Evolutionary conservation across 2,113 vertebrate species (phyloP).

Genomic region (Bucco capensis): DNA sequence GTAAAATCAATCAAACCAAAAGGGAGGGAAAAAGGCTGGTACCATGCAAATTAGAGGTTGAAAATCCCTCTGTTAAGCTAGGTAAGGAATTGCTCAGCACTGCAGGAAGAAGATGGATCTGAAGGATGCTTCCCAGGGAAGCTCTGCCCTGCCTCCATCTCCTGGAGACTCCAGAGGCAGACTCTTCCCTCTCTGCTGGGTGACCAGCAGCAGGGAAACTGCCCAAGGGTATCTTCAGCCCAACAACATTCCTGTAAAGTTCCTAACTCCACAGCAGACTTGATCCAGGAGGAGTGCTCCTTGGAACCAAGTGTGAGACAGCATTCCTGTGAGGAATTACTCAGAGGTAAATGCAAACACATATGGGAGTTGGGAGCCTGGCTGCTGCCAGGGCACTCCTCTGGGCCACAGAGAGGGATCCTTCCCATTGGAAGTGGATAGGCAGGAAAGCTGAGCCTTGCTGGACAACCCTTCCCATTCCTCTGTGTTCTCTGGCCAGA

Average conservation of each 20-base stretch:
- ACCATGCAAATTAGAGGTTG: background rate
- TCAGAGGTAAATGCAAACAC: background rate
- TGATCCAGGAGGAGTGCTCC: background rate
- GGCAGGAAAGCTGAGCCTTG: background rate
- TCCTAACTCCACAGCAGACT: background rate
- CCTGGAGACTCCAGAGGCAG: background rate
- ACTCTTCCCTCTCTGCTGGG: background rate
- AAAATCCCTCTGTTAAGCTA: background rate
- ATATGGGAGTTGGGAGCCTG: background rate
- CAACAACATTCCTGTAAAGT: background rate
- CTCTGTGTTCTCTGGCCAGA: background rate
- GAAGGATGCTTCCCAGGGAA: background rate
- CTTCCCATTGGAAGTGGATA: background rate
- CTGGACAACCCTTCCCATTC: slow-evolving; percentile 3
- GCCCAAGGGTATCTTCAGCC: background rate
- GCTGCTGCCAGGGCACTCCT: background rate
- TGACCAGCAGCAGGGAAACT: background rate
- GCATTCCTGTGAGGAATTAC: background rate
- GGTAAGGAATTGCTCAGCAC: background rate
- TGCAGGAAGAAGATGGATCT: background rate
- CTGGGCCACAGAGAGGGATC: background rate
- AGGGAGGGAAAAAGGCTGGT: background rate
- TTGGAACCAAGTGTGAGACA: background rate
- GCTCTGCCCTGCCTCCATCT: background rate
- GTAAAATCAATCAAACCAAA: slow-evolving; percentile 2